Conservation (phyloP, 2,113 vertebrate species). For the Lepus timidus region DNA sequence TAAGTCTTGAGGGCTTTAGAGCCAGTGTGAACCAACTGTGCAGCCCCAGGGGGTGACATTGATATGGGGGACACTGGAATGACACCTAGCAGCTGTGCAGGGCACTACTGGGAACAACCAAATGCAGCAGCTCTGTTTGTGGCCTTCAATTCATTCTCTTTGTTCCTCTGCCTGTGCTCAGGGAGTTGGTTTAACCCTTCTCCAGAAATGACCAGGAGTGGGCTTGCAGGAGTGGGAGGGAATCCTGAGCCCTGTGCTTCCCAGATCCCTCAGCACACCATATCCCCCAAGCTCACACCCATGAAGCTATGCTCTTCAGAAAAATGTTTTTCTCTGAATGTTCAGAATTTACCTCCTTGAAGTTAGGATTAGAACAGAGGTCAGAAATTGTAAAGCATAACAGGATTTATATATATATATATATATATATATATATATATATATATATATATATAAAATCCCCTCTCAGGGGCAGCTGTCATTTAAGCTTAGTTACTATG, state of each 20-base stretch:
- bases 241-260: neutral
- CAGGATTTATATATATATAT: neutral
- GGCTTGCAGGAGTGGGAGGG: neutral
- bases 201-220: neutral
- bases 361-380: neutral
- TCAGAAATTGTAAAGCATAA: neutral
- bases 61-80: neutral
- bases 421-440: neutral
- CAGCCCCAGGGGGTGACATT: neutral
- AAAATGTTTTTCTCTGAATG: neutral
- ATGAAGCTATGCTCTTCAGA: neutral
- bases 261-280: neutral
- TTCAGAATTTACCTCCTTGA: neutral
- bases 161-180: neutral
- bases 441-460: neutral
- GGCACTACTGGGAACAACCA: neutral
- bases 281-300: neutral
- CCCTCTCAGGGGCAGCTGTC: conserved; percentile 15
- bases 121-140: neutral
- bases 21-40: neutral
- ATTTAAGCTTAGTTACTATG: neutral
- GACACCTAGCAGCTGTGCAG: neutral
- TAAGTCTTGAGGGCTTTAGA: neutral
- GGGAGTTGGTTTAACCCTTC: neutral
- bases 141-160: neutral